phyloP scores from a whole-genome alignment of 1,140 invertebrate genomes.

The Choristoneura fumiferana region DNA sequence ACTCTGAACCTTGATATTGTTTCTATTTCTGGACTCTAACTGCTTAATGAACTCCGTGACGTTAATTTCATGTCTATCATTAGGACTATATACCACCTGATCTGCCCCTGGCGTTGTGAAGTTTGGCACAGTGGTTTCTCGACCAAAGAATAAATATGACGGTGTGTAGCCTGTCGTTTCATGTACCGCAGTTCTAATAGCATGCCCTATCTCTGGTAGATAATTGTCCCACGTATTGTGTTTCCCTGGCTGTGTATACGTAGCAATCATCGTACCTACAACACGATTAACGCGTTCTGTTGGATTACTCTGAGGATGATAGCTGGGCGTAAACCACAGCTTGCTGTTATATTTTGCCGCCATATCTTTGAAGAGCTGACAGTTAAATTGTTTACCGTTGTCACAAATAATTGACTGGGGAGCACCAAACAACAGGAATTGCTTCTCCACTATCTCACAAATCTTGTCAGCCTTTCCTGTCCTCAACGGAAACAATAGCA shows the following conservation, averaged over 20 bases:
- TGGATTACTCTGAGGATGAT: background rate
- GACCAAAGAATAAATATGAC: background rate
- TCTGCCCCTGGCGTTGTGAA: too few relatives aligned
- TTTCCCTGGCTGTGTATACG: background rate
- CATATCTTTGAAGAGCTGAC: conserved; percentile 28
- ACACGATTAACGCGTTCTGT: conserved; percentile 15
- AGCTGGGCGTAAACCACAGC: background rate
- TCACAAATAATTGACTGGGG: too few relatives aligned
- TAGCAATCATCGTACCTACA: background rate
- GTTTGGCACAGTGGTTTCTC: conserved; percentile 6
- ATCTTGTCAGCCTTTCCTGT: too few relatives aligned
- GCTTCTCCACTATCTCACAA: conserved; percentile 7
- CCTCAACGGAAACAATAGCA: conserved; percentile 33
- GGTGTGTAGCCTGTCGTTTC: conserved; percentile 5
- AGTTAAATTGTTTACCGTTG: conserved; percentile 35
- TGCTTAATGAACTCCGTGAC: too few relatives aligned
- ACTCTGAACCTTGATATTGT: too few relatives aligned
- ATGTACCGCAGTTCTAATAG: too few relatives aligned
- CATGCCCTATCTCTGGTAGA: background rate
- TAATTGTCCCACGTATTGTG: conserved; percentile 7
- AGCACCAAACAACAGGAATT: conserved; percentile 28
- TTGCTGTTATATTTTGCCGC: background rate
- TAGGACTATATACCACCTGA: too few relatives aligned
- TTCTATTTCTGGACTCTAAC: too few relatives aligned
- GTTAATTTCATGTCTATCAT: too few relatives aligned